Percentiles rank a stretch among this genome's conserved stretches.
These are phyloP conservation scores for Ctenodactylus gundi DNA, from an alignment of 2,113 vertebrate species.

Conservation along the genomic window DNA sequence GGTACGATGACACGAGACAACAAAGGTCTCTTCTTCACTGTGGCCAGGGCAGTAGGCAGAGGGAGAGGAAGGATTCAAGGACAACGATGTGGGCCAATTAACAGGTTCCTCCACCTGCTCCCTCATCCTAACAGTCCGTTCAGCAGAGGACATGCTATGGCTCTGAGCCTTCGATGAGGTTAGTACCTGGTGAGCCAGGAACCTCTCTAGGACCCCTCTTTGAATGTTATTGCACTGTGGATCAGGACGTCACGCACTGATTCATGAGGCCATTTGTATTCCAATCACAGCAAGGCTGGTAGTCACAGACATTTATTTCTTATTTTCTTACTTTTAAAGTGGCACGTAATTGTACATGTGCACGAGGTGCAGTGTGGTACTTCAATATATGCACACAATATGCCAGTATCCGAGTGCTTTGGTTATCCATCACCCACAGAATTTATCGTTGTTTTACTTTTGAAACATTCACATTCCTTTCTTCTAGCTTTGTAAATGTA, in stretches of 20 bases:
- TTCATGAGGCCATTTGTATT: background rate
- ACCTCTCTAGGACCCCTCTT: fast-evolving
- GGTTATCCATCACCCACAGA: too few relatives aligned
- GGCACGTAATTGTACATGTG: background rate
- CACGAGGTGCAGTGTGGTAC: too few relatives aligned
- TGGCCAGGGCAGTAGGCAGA: background rate
- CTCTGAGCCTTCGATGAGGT: too few relatives aligned
- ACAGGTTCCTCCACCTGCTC: background rate
- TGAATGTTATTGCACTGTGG: fast-evolving
- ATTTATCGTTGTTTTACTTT: background rate
- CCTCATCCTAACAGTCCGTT: too few relatives aligned
- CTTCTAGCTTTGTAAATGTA: too few relatives aligned
- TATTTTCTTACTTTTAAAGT: background rate
- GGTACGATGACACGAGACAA: too few relatives aligned
- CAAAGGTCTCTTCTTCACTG: background rate
- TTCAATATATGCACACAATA: background rate
- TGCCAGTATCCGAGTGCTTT: too few relatives aligned
- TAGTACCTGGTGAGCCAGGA: fast-evolving
- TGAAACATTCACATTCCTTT: background rate
- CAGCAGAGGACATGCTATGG: background rate
- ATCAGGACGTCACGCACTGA: background rate
- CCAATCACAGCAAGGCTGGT: background rate
- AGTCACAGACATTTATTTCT: background rate
- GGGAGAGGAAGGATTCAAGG: too few relatives aligned
- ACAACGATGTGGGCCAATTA: background rate